These are phyloP conservation scores for Lasioglossum malachurum DNA, from an alignment of 2,888 invertebrate genomes.

Conservation along the genomic window DNA sequence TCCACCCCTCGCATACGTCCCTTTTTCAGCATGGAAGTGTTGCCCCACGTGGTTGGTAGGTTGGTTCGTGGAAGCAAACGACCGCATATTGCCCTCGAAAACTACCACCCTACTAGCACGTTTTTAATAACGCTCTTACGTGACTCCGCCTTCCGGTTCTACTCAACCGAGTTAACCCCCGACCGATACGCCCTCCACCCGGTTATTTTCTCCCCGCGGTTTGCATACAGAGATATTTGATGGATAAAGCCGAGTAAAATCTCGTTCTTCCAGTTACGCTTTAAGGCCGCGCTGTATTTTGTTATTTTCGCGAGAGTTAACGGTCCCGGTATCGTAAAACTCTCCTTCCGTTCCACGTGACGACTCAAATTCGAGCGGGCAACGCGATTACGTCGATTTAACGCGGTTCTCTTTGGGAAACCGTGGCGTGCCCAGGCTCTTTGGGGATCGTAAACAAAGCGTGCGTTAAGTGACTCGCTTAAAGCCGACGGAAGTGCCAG, in stretches of 20 bases:
- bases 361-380: constrained; percentile 25
- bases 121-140: constrained; percentile 81
- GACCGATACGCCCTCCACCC: constrained; percentile 33
- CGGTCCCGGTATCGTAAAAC: constrained; percentile 45
- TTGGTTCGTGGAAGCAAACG: constrained; percentile 69
- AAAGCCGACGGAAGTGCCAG: background rate
- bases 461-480: background rate
- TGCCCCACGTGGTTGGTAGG: constrained; percentile 27
- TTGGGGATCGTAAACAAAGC: background rate
- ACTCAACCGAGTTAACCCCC: constrained; percentile 47
- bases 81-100: constrained; percentile 78
- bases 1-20: background rate
- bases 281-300: constrained; percentile 34
- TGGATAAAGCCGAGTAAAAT: constrained; percentile 37
- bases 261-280: constrained; percentile 23
- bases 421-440: too few species aligned
- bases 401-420: constrained; percentile 5
- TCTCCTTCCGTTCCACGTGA: background rate
- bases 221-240: constrained; percentile 57
- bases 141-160: constrained; percentile 64
- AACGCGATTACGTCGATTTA: constrained; percentile 45
- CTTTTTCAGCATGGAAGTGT: background rate
- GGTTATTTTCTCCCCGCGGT: constrained; percentile 29
- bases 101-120: constrained; percentile 75
- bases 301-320: constrained; percentile 40